A percentile compares a stretch with the other conserved stretches of the same genome.
Conservation (phyloP, 2,113 vertebrate genomes). For the Laterallus jamaicensis region DNA sequence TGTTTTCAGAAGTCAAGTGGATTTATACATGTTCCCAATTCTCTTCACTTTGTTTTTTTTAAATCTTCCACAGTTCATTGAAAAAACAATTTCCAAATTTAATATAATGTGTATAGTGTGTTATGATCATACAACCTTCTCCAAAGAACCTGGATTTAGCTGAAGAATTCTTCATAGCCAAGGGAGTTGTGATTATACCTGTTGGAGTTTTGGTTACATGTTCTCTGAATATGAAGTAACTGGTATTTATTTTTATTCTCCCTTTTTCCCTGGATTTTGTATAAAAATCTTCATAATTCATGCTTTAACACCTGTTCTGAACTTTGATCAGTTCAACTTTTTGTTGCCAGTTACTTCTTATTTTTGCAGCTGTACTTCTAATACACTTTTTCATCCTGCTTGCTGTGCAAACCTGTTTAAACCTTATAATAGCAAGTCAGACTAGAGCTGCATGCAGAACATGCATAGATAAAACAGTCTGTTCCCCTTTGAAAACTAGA, state of each 20-base stretch:
- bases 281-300: background rate
- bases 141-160: background rate
- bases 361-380: background rate
- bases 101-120: background rate
- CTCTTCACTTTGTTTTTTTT: background rate
- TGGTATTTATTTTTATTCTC: background rate
- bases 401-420: background rate
- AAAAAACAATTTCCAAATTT: background rate
- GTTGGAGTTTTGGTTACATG: background rate
- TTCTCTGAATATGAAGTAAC: background rate
- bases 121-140: background rate
- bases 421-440: background rate
- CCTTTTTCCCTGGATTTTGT: background rate
- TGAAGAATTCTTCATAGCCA: background rate
- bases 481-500: background rate
- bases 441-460: background rate
- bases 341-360: background rate
- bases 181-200: background rate
- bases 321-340: background rate
- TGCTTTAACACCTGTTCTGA: background rate
- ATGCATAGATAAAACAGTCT: background rate
- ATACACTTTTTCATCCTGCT: background rate
- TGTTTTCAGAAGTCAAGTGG: background rate
- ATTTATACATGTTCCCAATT: background rate
- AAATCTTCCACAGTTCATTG: background rate